These are phyloP conservation scores for Lamellibrachia columna DNA, from an alignment of 2,888 invertebrate species.

Conservation along the genomic window DNA sequence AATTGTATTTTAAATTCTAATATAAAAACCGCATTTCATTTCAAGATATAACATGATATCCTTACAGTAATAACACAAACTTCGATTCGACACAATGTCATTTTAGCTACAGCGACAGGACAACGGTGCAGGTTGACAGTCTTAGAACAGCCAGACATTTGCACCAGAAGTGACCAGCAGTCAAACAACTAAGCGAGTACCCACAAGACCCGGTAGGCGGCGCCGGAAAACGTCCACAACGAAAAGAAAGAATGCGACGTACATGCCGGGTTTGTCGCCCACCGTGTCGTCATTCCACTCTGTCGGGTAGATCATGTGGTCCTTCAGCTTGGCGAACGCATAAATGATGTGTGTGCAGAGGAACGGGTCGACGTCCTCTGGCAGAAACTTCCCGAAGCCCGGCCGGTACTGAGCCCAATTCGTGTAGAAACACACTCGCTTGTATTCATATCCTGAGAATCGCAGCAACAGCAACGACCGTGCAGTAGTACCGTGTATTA, in stretches of 20 bases:
- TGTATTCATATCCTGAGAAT: constrained; percentile 17
- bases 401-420: constrained; percentile 21
- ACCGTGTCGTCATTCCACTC: constrained; percentile 7
- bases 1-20: not conserved
- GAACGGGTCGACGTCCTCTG: constrained; percentile 20
- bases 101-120: too few species aligned
- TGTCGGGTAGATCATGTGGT: not conserved
- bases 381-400: not conserved
- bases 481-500: not conserved
- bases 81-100: too few species aligned
- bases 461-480: not conserved
- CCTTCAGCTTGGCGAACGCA: constrained; percentile 19
- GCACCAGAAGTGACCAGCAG: not conserved
- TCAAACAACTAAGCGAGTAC: not conserved
- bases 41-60: not conserved
- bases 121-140: too few species aligned
- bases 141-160: too few species aligned
- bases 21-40: not conserved
- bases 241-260: not conserved
- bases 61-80: not conserved
- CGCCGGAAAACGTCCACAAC: not conserved
- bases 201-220: not conserved
- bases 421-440: constrained; percentile 22
- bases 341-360: constrained; percentile 14
- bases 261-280: constrained; percentile 8